Conservation (phyloP, 1,140 invertebrate genomes). For the Phocides pigmalion region DNA sequence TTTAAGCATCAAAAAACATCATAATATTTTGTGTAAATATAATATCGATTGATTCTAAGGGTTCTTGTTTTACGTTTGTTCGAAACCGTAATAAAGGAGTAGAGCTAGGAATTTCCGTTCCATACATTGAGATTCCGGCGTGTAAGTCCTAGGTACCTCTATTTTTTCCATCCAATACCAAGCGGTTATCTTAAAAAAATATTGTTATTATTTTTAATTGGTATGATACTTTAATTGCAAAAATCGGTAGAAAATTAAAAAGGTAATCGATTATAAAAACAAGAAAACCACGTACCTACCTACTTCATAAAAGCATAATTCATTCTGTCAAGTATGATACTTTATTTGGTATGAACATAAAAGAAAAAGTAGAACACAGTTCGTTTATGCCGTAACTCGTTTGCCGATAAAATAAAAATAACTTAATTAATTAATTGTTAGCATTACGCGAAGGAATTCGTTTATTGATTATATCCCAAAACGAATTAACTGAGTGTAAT, state of each 20-base stretch:
- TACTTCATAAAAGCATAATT: background rate
- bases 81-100: too few relatives aligned
- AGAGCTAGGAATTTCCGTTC: too few relatives aligned
- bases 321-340: background rate
- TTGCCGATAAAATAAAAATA: conserved; percentile 6
- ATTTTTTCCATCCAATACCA: too few relatives aligned
- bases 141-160: too few relatives aligned
- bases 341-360: conserved; percentile 4
- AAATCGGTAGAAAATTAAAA: background rate
- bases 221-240: background rate
- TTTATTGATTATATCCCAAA: conserved; percentile 6
- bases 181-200: too few relatives aligned
- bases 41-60: too few relatives aligned
- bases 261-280: background rate
- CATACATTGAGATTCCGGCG: too few relatives aligned
- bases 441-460: conserved; percentile 4
- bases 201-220: too few relatives aligned
- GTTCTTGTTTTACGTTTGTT: too few relatives aligned
- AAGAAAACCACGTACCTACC: background rate
- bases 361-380: conserved; percentile 1
- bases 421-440: conserved; percentile 16
- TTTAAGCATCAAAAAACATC: too few relatives aligned
- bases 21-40: too few relatives aligned
- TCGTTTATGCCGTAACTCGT: background rate
- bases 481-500: conserved; percentile 7